Evolutionary conservation across 1,140 invertebrate species (phyloP).

Genomic region (Euura saliciscinereae): DNA sequence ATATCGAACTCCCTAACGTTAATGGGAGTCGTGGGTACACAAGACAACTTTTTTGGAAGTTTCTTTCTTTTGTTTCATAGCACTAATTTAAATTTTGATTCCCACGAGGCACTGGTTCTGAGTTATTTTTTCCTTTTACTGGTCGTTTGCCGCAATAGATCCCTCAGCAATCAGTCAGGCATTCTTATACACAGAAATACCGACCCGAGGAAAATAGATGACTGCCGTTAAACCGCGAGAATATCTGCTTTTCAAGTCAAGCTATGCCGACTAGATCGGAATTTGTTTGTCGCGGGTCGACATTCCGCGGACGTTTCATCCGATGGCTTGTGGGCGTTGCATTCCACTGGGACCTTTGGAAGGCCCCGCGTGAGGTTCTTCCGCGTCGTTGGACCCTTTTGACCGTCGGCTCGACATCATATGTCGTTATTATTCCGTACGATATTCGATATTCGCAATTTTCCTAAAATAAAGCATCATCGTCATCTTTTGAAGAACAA

Average conservation of each 20-base stretch:
- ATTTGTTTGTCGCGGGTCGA: slow-evolving; percentile 36
- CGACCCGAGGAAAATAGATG: slow-evolving; percentile 37
- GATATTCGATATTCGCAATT: background rate
- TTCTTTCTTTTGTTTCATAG: background rate
- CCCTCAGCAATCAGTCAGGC: slow-evolving; percentile 39
- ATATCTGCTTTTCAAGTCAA: background rate
- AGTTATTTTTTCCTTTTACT: background rate
- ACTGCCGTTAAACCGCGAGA: slow-evolving; percentile 28
- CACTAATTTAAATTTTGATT: too few species aligned
- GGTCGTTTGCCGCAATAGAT: slow-evolving; percentile 26
- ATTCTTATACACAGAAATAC: slow-evolving; percentile 32
- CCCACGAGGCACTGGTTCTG: too few species aligned
- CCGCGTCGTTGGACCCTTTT: background rate
- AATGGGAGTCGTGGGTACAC: background rate
- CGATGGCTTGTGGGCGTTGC: slow-evolving; percentile 26
- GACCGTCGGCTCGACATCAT: too few species aligned
- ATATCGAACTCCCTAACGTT: too few species aligned
- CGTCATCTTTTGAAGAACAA: too few species aligned
- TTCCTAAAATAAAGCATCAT: too few species aligned
- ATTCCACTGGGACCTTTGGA: background rate
- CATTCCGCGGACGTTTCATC: slow-evolving; percentile 18
- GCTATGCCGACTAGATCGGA: slow-evolving; percentile 32
- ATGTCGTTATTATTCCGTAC: background rate
- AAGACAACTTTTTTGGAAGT: slow-evolving; percentile 7
- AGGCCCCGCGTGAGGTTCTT: background rate